phyloP scores from a whole-genome alignment of 2,888 invertebrate species.

The Agonopterix alstromeriana region DNA sequence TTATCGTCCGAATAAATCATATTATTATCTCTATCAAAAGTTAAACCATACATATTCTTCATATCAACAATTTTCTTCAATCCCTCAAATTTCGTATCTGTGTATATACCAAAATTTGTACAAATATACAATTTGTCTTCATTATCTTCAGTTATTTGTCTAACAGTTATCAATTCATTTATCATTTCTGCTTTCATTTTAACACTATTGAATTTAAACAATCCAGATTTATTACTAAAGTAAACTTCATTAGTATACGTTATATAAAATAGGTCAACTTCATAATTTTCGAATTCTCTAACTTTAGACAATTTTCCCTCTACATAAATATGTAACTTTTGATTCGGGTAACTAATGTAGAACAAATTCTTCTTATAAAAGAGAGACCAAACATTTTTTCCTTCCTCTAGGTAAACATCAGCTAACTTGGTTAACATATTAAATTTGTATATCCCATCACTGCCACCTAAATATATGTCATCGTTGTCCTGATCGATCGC shows the following conservation, averaged over 20 bases:
- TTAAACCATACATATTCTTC: constrained; percentile 38
- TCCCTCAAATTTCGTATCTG: constrained; percentile 15
- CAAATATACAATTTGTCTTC: constrained; percentile 41
- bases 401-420: constrained; percentile 42
- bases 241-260: constrained; percentile 29
- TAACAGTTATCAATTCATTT: constrained; percentile 34
- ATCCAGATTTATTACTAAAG: constrained; percentile 45
- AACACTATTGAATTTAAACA: constrained; percentile 36
- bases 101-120: constrained; percentile 41
- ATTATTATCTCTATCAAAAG: constrained; percentile 50
- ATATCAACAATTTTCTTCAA: constrained; percentile 32
- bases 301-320: constrained; percentile 43
- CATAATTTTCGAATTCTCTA: constrained; percentile 41
- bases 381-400: constrained; percentile 46
- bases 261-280: constrained; percentile 46
- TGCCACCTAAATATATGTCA: constrained; percentile 49
- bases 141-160: constrained; percentile 50
- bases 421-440: constrained; percentile 44
- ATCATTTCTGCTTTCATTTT: constrained; percentile 20
- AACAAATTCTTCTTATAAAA: constrained; percentile 44
- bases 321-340: constrained; percentile 39
- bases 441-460: constrained; percentile 51
- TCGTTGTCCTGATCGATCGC: constrained; percentile 44
- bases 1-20: constrained; percentile 45
- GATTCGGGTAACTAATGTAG: constrained; percentile 53